Base-by-base conservation (phyloP, 1,140 invertebrate genomes). In the Akabosia matsudoensis region DNA sequence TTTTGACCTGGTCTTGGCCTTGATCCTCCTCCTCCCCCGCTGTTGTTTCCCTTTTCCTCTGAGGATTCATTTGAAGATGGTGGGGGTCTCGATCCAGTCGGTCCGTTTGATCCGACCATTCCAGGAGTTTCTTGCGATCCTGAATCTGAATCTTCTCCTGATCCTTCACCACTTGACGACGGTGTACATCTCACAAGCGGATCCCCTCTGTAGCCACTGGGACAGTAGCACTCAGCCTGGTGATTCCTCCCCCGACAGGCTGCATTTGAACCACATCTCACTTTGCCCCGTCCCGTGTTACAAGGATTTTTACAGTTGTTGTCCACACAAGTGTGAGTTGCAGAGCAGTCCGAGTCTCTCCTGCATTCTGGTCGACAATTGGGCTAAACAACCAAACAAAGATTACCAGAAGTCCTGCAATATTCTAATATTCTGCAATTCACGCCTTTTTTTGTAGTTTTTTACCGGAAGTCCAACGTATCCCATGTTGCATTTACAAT, bases 401-500 rank as follows among this genome's bases (percentile, higher is more conserved):
- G 7, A 45, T 45, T 45, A n/a, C n/a, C 37, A 45, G 37, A 45
- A 45, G n/a, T n/a, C n/a, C n/a, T n/a, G n/a, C n/a, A n/a, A n/a
- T n/a, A n/a, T n/a, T n/a, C n/a, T n/a, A n/a, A n/a, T n/a, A n/a
- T n/a, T n/a, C n/a, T n/a, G n/a, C n/a, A n/a, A n/a, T n/a, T n/a
- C n/a, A n/a, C n/a, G n/a, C n/a, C n/a, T n/a, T 45, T 10, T 45
- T 45, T 10, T 45, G 37, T 45, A 10, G 7, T 45, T 10, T 3
- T 34, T 51, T 51, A 72, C 70, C 22, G 90, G 89, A 81, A 88
- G 87, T 70, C 89, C 88, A 54, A 87, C 85, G 81, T 88, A 89
- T 51, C 87, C 87, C 1, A 85, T 82, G 71, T 88, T 85, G 82
- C 91, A 91, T 0, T 88, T 88, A 83, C 92, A 93, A 3, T 90